Evolutionary conservation across 1,140 invertebrate species (phyloP).

Genomic region (Euwallacea fornicatus): DNA sequence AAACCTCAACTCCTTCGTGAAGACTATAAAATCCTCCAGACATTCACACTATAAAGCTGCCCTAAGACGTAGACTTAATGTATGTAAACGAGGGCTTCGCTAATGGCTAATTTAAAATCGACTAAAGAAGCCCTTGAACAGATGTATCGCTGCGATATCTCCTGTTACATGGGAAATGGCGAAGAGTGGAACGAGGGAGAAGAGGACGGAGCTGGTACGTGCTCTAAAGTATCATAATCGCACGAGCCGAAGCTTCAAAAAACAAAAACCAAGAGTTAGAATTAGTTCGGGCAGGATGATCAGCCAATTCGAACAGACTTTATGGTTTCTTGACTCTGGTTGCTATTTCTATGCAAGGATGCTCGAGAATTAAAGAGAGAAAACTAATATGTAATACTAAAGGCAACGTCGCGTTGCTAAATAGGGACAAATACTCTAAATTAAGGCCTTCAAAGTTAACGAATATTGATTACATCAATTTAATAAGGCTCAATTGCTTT

Average conservation of each 20-base stretch:
- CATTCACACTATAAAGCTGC: too few species aligned
- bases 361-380: neutral
- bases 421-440: slow-evolving; percentile 4
- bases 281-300: slow-evolving; percentile 13
- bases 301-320: neutral
- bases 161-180: neutral
- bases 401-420: neutral
- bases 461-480: slow-evolving; percentile 14
- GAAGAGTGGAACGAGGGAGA: neutral
- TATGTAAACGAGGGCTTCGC: neutral
- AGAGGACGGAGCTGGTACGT: neutral
- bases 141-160: neutral
- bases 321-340: slow-evolving; percentile 7
- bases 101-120: slow-evolving; percentile 7
- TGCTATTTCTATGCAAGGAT: neutral
- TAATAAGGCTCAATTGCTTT: slow-evolving; percentile 9
- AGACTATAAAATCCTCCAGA: too few species aligned
- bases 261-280: neutral
- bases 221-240: slow-evolving; percentile 12
- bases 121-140: slow-evolving; percentile 1
- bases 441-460: slow-evolving; percentile 8
- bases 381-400: neutral
- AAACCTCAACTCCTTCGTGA: too few species aligned
- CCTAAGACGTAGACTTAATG: neutral
- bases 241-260: slow-evolving; percentile 2